Evolutionary conservation across 2,888 invertebrate genomes (phyloP), one percentile per base, ranked within the genome.

Genomic region (Cantharis lateralis): DNA sequence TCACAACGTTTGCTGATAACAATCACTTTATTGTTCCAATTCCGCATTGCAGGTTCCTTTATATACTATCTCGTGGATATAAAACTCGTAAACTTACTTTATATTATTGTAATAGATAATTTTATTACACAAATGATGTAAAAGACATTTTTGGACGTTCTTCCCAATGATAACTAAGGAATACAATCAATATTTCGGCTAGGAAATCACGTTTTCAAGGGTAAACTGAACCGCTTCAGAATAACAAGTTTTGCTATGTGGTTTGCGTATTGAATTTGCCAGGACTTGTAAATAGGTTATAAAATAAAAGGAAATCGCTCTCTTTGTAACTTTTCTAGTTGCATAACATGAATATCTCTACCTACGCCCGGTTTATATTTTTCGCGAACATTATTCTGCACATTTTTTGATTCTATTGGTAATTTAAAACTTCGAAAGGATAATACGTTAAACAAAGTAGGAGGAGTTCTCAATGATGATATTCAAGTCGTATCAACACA

Each of bases 171-270:
- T n/a, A n/a, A n/a, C 48, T n/a, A n/a, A 18, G 48, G 48, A 10
- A 48, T 48, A 15, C 66, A 72, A 72, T 72, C 72, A 61, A 72
- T 72, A 72, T 18, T 24, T 32, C 15, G 10, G 64, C 18, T 20
- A 62, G 61, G 32, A 66, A 72, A 68, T 72, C 72, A 61, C 26
- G 66, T 72, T 72, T 72, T 72, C 72, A 72, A 68, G 72, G 72
- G 72, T 68, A 72, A 72, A 72, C 66, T 68, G 61, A 72, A 68
- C 72, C 15, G 72, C 15, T 61, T 48, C 48, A 66, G 24, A 64
- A 68, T 72, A 72, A 72, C 72, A 72, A 66, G 20, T 66, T 66
- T 20, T 66, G 64, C 13, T 66, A 66, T 66, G n/a, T 48, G 48
- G 48, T 48, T 48, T 48, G 48, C 48, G 48, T 48, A 48, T 48